These are phyloP conservation scores for Tauraco erythrolophus DNA, from an alignment of 2,113 vertebrate genomes.

Conservation along the genomic window DNA sequence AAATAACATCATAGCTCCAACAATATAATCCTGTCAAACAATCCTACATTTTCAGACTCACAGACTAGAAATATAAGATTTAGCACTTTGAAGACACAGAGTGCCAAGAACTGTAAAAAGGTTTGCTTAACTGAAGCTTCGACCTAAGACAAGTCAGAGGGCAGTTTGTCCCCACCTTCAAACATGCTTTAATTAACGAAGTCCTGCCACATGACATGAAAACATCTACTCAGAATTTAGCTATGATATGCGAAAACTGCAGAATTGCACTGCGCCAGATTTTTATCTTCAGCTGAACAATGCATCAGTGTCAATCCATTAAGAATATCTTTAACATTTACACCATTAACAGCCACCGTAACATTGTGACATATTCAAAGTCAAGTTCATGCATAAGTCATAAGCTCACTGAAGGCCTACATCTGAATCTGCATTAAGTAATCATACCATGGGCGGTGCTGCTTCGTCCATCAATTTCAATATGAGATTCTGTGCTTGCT, in stretches of 20 bases:
- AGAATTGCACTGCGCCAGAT: background rate
- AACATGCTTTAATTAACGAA: background rate
- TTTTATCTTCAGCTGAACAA: background rate
- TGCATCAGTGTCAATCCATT: background rate
- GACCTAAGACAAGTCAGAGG: background rate
- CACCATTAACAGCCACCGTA: background rate
- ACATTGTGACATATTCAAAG: background rate
- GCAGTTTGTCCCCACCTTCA: background rate
- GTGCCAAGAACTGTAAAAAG: background rate
- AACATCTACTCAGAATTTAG: background rate
- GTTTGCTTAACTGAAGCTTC: background rate
- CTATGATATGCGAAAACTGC: background rate
- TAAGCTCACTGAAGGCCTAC: background rate
- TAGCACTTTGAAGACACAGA: background rate
- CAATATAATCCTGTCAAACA: background rate
- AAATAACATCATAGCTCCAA: background rate
- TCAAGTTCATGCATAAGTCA: background rate
- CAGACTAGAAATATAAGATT: background rate
- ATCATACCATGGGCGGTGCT: conserved; percentile 88
- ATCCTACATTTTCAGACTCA: background rate
- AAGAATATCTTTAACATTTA: background rate
- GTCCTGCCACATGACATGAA: background rate
- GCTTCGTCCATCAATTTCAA: conserved; percentile 90
- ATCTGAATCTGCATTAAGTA: background rate
- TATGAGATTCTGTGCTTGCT: conserved; percentile 90